Base-by-base conservation (phyloP, 2,113 vertebrate species). In the Porphyrio hochstetteri region DNA sequence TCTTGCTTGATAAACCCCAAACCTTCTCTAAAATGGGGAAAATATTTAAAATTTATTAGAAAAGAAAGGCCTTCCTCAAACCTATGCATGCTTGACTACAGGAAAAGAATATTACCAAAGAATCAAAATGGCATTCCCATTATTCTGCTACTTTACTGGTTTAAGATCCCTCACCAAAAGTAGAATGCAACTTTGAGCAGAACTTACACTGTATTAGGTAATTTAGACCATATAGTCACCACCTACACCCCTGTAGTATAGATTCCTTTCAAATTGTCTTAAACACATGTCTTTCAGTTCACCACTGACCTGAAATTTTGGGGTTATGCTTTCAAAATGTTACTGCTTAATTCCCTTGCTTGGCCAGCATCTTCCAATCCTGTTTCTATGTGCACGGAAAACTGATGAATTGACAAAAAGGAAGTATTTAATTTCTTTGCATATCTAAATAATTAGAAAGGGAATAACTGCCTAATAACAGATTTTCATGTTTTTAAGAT, bases 51-150 rank as follows among this genome's bases (percentile, higher is more conserved):
- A 33, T 8, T 38, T 77, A 40, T 10, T 57, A 60, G 38, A 65
- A 68, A 88, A 82, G 10, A 36, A 55, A 65, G 7, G 3, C 4
- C 7, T 76, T 68, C 23, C 16, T 85, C 48, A 57, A 28, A 7
- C 9, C 23, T 60, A 1, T n/a, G 10, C 0, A 0, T 53, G 6
- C 40, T 78, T 52, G 10, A 46, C 36, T 27, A 52, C 16, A 9
- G n/a, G 18, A 59, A 85, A 76, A 53, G 35, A 68, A 42, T 77
- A 56, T 74, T 33, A 68, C 23, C 11, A 60, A 69, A 77, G 16
- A 78, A 77, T 68, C 25, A 24, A 50, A 92, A 55, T 23, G 42
- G 0, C 18, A 56, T 38, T 92, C 29, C 23, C 3, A 3, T 65
- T 63, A 53, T 36, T 69, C 19, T 76, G 20, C 24, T 82, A 14